Conservation (phyloP, 2,113 vertebrate genomes). For the Stegostoma tigrinum region DNA sequence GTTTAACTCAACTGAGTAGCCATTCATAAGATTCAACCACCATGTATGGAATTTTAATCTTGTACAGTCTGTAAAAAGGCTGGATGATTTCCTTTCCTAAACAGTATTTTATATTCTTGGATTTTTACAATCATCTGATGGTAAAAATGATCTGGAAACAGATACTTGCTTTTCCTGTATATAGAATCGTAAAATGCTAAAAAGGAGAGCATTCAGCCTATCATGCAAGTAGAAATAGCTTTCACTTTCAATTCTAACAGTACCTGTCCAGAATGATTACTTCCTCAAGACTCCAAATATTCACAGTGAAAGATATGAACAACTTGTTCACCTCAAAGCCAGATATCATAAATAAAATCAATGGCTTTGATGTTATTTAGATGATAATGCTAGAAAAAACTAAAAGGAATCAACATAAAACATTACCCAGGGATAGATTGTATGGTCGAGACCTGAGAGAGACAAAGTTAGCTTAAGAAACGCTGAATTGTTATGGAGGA, state of each 20-base stretch:
- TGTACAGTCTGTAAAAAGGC: too few relatives aligned
- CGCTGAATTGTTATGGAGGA: neutral
- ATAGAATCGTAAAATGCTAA: too few relatives aligned
- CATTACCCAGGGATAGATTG: neutral
- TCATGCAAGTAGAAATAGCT: too few relatives aligned
- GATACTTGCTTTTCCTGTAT: too few relatives aligned
- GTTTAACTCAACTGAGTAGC: too few relatives aligned
- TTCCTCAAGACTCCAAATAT: neutral
- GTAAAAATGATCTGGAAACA: too few relatives aligned
- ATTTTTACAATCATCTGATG: too few relatives aligned
- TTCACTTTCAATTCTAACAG: neutral
- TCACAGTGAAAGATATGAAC: neutral
- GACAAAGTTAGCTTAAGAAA: neutral
- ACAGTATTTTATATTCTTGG: too few relatives aligned
- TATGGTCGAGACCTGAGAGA: neutral
- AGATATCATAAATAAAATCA: neutral
- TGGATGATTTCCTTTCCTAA: too few relatives aligned
- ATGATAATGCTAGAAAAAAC: neutral
- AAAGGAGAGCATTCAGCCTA: too few relatives aligned
- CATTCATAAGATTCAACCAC: too few relatives aligned
- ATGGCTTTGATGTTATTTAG: neutral
- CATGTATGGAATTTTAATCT: too few relatives aligned
- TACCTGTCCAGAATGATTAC: neutral
- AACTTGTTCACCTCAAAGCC: neutral
- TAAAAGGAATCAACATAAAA: neutral